Percentiles rank a stretch among this genome's conserved stretches.
These are phyloP conservation scores for Toxotes lorentzi DNA, from an alignment of 2,797 vertebrate species.

Conservation along the genomic window DNA sequence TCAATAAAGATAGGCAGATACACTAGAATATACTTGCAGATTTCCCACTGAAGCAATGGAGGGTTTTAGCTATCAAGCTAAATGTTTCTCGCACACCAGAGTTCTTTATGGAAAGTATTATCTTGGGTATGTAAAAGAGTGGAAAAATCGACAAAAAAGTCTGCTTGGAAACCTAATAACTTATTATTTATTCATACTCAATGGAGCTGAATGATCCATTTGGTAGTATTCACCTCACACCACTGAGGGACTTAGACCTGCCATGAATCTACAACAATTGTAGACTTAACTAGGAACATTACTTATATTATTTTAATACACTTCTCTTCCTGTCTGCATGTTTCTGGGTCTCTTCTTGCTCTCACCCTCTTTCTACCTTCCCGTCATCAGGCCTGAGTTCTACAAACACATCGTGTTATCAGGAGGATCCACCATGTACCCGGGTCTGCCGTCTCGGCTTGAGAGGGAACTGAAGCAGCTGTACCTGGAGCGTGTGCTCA, in stretches of 20 bases:
- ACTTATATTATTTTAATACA: background rate
- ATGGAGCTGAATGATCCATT: background rate
- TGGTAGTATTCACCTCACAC: background rate
- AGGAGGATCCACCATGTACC: constrained; percentile 99
- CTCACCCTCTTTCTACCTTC: background rate
- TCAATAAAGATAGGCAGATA: background rate
- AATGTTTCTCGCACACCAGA: constrained; percentile 18
- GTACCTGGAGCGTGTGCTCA: constrained; percentile 97
- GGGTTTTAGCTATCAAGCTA: constrained; percentile 16
- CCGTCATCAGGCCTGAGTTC: constrained; percentile 91
- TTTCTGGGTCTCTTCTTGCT: background rate
- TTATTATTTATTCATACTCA: background rate
- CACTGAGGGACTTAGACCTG: background rate
- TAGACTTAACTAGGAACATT: background rate
- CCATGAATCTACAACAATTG: constrained; percentile 4
- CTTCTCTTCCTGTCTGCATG: background rate
- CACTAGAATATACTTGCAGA: background rate
- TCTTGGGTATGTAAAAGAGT: background rate
- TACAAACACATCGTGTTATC: constrained; percentile 99
- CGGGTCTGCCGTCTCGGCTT: constrained; percentile 95
- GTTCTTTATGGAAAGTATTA: constrained; percentile 36
- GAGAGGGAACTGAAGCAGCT: constrained; percentile 98
- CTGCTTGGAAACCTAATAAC: background rate
- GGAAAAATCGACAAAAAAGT: background rate
- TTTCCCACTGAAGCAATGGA: background rate